Base-by-base conservation (phyloP, 2,797 vertebrate genomes). In the Poeciliopsis turneri region DNA sequence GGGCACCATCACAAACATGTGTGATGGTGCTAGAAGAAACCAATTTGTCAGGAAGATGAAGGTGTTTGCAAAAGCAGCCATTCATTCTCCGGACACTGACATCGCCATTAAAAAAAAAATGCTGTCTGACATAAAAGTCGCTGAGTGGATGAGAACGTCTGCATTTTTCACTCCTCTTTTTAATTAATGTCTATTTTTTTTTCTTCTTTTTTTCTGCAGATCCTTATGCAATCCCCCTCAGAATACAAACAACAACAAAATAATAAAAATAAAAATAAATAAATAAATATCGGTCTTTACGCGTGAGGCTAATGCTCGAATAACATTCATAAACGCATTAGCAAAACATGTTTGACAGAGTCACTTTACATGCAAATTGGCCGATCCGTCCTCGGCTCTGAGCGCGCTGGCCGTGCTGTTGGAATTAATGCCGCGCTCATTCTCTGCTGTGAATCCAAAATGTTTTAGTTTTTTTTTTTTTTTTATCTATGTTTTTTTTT, bases 61-160 rank as follows among this genome's bases (percentile, higher is more conserved):
- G 87, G 89, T 74, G 83, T 88, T 85, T 77, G 83, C 89, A 89
- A 90, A 79, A 87, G 90, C 86, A 49, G 83, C 81, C 88, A 86
- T 93, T 88, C 89, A 90, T 93, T 91, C 91, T 87, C 84, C 81
- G 87, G 90, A 91, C 92, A 80, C 75, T 82, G 89, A 90, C 85
- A 84, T 72, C 16, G 78, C 86, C 84, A 75, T 93, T 92, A 92
- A 93, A 93, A 86, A 86, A 86, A 86, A 5, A 39, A 86, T 80
- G 86, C 90, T 92, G 91, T 88, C 81, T 89, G 91, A 91, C 89
- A 88, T 92, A 90, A 94, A 94, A 94, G 93, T 85, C 75, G 89
- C 90, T 92, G 93, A 94, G 93, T 92, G 87, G 90, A 91, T 84
- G 64, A 80, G 86, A 92, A 88, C n/a, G 86, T 77, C 75, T 80